Evolutionary conservation across 2,113 vertebrate species (phyloP).

Genomic region (Sebastes schlegelii): DNA sequence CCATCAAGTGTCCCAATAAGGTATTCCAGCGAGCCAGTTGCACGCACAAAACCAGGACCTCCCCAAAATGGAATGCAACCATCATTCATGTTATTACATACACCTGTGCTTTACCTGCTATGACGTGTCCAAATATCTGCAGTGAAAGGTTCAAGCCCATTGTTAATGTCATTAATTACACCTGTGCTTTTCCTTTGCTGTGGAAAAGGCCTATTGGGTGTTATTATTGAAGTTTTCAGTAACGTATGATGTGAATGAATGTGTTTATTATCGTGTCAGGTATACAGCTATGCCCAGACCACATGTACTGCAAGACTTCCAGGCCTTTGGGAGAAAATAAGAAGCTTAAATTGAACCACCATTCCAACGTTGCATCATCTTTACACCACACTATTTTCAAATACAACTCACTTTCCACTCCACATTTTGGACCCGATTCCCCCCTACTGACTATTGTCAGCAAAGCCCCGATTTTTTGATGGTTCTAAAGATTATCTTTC

Average conservation of each 20-base stretch:
- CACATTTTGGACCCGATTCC: too few relatives aligned
- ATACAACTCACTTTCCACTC: background rate
- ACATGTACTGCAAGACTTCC: too few relatives aligned
- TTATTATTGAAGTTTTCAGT: background rate
- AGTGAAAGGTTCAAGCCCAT: background rate
- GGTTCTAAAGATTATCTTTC: too few relatives aligned
- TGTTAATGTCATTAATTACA: background rate
- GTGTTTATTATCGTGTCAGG: background rate
- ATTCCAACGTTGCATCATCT: background rate
- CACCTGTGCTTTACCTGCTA: background rate
- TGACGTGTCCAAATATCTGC: background rate
- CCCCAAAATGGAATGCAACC: background rate
- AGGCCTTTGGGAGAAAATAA: too few relatives aligned
- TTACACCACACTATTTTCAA: background rate
- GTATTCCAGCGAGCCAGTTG: background rate
- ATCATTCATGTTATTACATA: background rate
- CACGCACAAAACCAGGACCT: background rate
- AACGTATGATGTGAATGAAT: background rate
- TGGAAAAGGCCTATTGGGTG: background rate
- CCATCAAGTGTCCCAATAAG: background rate
- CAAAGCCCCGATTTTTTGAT: too few relatives aligned
- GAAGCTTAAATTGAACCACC: too few relatives aligned
- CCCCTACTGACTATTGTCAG: too few relatives aligned
- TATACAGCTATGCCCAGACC: background rate
- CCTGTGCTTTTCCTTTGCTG: background rate